Base-by-base conservation (phyloP, 37 sponge, comb jelly and placozoan genomes). In the Diacarnus erythraeanus region DNA sequence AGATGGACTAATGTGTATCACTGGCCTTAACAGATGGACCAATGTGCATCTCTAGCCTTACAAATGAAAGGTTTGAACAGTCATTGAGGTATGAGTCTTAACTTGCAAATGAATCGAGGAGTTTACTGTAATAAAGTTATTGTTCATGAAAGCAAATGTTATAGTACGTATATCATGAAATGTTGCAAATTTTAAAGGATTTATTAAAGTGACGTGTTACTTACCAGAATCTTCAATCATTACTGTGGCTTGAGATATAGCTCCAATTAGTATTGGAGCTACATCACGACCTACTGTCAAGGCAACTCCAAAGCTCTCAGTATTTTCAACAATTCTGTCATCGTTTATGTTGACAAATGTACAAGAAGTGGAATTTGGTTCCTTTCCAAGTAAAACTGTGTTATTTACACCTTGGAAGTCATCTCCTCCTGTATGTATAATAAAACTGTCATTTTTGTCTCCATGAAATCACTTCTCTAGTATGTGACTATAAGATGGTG, bases 181-280 rank as follows among this genome's bases (percentile, higher is more conserved):
- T n/a, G n/a, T n/a, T n/a, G n/a, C n/a, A n/a, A n/a, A n/a, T n/a
- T n/a, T n/a, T n/a, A n/a, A n/a, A n/a, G n/a, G n/a, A n/a, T n/a
- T n/a, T n/a, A n/a, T n/a, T n/a, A n/a, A n/a, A n/a, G n/a, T n/a
- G n/a, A n/a, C n/a, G n/a, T n/a, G n/a, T n/a, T n/a, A n/a, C 59
- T 21, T 54, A 80, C 80, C 80, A 57, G 6, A 25, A 70, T 80
- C 80, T 38, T 80, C 80, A 69, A 80, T 80, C 38, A 68, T 54
- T 1, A 80, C 59, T 0, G 39, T 69, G 35, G 70, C 51, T 2
- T 23, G 18, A 25, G 51, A 22, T 23, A 25, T 17, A 2, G 35
- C 22, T 47, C 80, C 80, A 30, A 54, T 6, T 42, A 29, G 69
- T 37, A 80, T 40, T 15, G 25, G 17, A 6, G 40, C 39, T 15